Percentiles rank a stretch among this genome's conserved stretches.
Evolutionary conservation across 2,113 vertebrate species (phyloP).

Genomic region (Callorhinus ursinus): DNA sequence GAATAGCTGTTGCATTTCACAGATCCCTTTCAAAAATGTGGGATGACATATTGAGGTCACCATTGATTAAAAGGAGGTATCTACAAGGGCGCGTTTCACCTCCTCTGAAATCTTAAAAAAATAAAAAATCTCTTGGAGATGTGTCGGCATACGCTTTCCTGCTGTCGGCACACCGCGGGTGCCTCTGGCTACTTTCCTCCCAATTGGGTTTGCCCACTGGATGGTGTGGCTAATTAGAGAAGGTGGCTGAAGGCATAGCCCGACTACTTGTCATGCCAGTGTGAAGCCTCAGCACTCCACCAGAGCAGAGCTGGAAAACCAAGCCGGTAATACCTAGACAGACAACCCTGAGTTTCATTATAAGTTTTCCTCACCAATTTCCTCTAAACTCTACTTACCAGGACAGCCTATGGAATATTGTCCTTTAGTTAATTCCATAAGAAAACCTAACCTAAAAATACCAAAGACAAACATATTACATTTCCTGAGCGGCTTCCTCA

Average conservation of each 20-base stretch:
- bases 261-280: background rate
- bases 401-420: background rate
- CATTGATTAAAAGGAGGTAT: constrained; percentile 60
- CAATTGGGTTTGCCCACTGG: background rate
- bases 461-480: background rate
- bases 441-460: background rate
- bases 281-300: background rate
- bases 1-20: constrained; percentile 44
- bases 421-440: background rate
- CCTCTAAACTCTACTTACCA: background rate
- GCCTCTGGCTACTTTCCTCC: background rate
- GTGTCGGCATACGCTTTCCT: background rate
- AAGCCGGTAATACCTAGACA: background rate
- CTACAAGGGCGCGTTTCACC: background rate
- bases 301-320: background rate
- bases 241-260: background rate
- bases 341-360: background rate
- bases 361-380: background rate
- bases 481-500: background rate
- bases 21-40: constrained; percentile 42
- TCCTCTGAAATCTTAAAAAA: background rate
- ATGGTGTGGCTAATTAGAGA: background rate
- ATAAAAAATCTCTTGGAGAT: background rate
- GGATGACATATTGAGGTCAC: constrained; percentile 75
- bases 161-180: background rate